Evolutionary conservation across 1,140 invertebrate species (phyloP).

Genomic region (Grapholita molesta): DNA sequence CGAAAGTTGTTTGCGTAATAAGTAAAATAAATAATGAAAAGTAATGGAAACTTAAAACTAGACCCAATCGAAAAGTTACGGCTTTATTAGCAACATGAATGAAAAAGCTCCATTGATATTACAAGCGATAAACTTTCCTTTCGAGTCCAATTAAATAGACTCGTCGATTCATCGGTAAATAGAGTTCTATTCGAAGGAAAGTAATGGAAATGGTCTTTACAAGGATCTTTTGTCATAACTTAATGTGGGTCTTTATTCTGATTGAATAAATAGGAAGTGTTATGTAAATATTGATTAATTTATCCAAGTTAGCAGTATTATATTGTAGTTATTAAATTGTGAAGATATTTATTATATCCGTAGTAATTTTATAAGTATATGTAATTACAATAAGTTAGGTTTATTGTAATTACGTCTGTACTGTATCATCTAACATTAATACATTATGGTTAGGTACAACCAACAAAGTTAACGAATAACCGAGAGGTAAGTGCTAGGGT

Average conservation of each 20-base stretch:
- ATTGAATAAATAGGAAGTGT: neutral
- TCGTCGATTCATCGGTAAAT: conserved; percentile 17
- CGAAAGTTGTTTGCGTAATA: neutral
- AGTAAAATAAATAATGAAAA: neutral
- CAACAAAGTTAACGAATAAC: too few species aligned
- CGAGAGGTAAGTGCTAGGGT: too few species aligned
- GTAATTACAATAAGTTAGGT: neutral
- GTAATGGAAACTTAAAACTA: neutral
- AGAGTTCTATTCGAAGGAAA: conserved; percentile 23
- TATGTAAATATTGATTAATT: neutral
- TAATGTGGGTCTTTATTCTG: conserved; percentile 9
- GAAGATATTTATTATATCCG: too few species aligned
- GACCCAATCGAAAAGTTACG: neutral
- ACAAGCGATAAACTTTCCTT: conserved; percentile 13
- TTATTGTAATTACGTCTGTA: too few species aligned
- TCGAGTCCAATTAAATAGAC: conserved; percentile 10
- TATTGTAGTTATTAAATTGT: neutral
- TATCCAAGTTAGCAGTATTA: neutral
- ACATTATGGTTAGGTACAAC: too few species aligned
- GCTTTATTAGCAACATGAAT: neutral
- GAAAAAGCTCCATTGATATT: neutral
- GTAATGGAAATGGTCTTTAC: conserved; percentile 20
- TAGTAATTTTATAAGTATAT: neutral
- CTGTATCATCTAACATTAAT: too few species aligned
- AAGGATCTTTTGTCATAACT: conserved; percentile 4